Percentiles rank a stretch among this genome's conserved stretches.
Conservation (phyloP, 2,797 vertebrate genomes). For the Liasis olivaceus region DNA sequence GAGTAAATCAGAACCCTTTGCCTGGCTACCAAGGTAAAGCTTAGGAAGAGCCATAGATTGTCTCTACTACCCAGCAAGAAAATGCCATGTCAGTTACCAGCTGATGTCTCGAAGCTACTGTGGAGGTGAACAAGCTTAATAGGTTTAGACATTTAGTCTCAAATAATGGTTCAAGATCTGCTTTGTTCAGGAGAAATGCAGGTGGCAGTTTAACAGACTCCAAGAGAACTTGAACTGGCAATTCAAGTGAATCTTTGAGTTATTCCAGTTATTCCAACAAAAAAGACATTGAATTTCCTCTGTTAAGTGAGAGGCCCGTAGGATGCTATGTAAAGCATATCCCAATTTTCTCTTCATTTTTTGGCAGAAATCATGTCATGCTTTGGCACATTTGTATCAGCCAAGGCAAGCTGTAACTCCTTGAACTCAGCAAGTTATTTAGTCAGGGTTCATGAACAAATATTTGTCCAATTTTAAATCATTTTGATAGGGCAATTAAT, state of each 20-base stretch:
- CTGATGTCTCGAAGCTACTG: no score
- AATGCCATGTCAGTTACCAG: no score
- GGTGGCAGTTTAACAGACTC: neutral
- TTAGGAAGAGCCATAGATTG: neutral
- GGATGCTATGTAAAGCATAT: neutral
- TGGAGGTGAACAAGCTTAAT: neutral
- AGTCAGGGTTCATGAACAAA: neutral
- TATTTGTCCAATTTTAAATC: neutral
- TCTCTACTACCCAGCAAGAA: no score
- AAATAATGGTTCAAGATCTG: neutral
- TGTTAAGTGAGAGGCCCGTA: neutral
- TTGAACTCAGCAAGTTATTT: neutral
- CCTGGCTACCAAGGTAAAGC: neutral
- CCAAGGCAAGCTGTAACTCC: neutral
- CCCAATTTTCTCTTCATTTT: neutral
- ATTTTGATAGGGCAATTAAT: neutral
- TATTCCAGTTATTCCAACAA: neutral
- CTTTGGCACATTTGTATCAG: neutral
- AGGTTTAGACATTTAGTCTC: neutral
- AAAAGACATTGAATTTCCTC: neutral
- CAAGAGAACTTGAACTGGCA: neutral
- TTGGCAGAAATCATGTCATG: neutral
- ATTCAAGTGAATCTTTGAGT: neutral
- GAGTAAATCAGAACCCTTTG: neutral
- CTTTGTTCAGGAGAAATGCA: neutral